A percentile compares a stretch with the other conserved stretches of the same genome.
phyloP scores from a whole-genome alignment of 2,797 vertebrate species.

The Naso thynnoides region DNA sequence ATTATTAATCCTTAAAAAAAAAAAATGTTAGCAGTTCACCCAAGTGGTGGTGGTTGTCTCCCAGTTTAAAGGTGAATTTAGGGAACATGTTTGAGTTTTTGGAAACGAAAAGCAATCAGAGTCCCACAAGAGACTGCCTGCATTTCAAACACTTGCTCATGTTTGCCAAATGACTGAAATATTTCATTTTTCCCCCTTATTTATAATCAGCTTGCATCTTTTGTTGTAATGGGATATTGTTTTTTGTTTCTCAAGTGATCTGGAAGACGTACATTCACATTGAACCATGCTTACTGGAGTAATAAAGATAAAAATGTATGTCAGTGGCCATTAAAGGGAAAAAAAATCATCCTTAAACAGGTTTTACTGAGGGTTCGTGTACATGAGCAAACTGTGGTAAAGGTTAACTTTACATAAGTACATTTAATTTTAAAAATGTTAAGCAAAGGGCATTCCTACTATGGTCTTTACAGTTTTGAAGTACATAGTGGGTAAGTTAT shows the following conservation, averaged over 20 bases:
- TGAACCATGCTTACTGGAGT: slow-evolving; percentile 30
- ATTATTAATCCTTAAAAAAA: too few relatives aligned
- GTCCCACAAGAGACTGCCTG: not conserved
- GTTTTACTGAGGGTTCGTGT: slow-evolving; percentile 9
- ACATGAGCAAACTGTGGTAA: slow-evolving; percentile 9
- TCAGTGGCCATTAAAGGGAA: slow-evolving; percentile 6
- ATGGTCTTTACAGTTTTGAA: slow-evolving; percentile 30
- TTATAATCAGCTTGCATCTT: not conserved
- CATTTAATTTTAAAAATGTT: slow-evolving; percentile 46
- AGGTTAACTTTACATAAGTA: slow-evolving; percentile 43
- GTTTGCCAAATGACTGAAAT: not conserved
- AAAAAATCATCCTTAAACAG: slow-evolving; percentile 1
- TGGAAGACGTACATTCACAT: not conserved
- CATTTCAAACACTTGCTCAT: not conserved
- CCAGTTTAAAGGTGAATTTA: too few relatives aligned
- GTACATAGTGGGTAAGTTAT: slow-evolving; percentile 10
- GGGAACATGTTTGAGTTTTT: too few relatives aligned
- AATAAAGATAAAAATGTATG: slow-evolving; percentile 22
- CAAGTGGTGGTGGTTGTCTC: too few relatives aligned
- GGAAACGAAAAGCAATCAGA: not conserved
- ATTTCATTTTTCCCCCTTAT: not conserved
- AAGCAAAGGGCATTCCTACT: slow-evolving; percentile 51
- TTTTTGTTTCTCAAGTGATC: not conserved
- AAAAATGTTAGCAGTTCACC: too few relatives aligned
- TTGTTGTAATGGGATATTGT: not conserved